These are phyloP conservation scores for Uloborus plumipes DNA, from an alignment of 2,888 invertebrate species.

Conservation along the genomic window DNA sequence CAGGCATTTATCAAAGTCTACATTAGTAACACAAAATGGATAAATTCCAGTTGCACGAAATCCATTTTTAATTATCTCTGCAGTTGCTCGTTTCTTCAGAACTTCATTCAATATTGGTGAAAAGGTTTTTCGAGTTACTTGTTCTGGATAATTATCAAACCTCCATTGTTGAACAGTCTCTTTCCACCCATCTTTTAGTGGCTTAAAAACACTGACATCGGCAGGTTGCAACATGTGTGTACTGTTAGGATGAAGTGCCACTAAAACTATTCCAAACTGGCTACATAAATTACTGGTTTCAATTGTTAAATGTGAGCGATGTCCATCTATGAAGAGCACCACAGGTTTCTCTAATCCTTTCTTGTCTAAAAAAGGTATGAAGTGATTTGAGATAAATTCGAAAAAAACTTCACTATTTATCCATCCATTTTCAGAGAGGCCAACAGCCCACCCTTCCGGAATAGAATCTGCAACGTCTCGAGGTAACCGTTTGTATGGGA, in stretches of 20 bases:
- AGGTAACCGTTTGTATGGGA: too few relatives aligned
- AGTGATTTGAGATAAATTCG: not conserved
- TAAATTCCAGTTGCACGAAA: slow-evolving; percentile 2
- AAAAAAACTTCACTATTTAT: too few relatives aligned
- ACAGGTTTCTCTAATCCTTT: not conserved
- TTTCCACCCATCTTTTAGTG: not conserved
- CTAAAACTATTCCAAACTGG: not conserved
- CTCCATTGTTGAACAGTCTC: not conserved
- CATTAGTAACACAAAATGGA: slow-evolving; percentile 1
- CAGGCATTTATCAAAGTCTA: not conserved
- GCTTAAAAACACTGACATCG: not conserved
- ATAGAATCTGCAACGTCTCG: too few relatives aligned
- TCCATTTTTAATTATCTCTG: not conserved
- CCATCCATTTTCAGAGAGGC: too few relatives aligned
- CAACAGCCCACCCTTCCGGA: too few relatives aligned
- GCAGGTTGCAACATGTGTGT: not conserved
- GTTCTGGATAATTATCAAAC: not conserved
- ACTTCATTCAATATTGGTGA: not conserved
- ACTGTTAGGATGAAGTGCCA: not conserved
- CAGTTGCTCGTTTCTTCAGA: not conserved
- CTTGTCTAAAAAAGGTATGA: not conserved
- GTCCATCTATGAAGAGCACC: slow-evolving; percentile 5
- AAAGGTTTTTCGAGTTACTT: slow-evolving; percentile 1
- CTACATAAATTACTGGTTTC: not conserved
- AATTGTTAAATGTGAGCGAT: not conserved